A percentile compares a stretch with the other conserved stretches of the same genome.
Evolutionary conservation across 2,888 invertebrate genomes (phyloP).

Genomic region (Pachycephus smyrnensis): DNA sequence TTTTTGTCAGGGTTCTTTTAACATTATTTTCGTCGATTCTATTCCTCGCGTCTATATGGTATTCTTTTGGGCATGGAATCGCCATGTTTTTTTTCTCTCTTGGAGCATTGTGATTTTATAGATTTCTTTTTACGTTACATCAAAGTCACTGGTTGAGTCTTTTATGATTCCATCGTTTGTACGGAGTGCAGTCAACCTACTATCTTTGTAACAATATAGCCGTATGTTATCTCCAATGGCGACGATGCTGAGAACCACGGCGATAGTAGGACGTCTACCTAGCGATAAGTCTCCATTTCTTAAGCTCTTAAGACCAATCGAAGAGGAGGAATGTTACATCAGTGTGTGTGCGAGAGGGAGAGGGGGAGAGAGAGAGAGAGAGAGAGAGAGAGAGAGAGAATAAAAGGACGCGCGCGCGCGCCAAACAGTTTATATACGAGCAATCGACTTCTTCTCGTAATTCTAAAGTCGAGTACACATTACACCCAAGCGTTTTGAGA

Average conservation of each 20-base stretch:
- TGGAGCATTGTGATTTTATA: background rate
- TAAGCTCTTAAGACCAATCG: background rate
- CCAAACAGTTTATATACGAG: background rate
- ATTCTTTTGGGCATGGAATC: background rate
- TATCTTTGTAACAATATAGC: background rate
- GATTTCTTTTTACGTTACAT: background rate
- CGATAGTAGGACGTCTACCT: slow-evolving; percentile 62
- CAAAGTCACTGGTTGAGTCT: background rate
- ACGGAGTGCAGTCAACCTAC: background rate
- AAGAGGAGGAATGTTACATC: background rate
- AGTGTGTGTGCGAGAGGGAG: background rate
- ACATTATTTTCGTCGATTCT: background rate
- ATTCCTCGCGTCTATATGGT: background rate
- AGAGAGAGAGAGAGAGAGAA: background rate
- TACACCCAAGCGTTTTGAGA: background rate
- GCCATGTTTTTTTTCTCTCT: background rate
- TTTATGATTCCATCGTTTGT: background rate
- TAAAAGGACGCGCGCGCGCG: background rate
- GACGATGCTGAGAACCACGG: slow-evolving; percentile 40
- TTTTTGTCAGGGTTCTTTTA: background rate
- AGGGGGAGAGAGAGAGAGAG: background rate
- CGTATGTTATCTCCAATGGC: background rate
- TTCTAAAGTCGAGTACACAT: background rate
- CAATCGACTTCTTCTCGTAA: background rate
- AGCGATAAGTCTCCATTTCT: slow-evolving; percentile 45